Evolutionary conservation across 2,888 invertebrate genomes (phyloP).

Genomic region (Troglohyphantes excavatus): DNA sequence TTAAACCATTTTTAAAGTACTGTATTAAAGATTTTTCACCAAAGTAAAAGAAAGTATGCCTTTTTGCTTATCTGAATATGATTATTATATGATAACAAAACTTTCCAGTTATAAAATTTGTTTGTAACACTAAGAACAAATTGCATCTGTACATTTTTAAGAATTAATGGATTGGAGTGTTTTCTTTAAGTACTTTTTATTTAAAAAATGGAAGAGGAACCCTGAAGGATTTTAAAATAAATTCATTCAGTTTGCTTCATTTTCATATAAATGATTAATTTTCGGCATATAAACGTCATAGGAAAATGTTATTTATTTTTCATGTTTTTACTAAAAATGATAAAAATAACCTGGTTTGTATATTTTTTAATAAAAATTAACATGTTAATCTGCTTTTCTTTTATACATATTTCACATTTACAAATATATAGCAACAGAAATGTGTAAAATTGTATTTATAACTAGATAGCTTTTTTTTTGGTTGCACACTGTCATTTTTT

Average conservation of each 20-base stretch:
- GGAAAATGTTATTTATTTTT: not conserved
- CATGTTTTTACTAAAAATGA: not conserved
- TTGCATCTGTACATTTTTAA: not conserved
- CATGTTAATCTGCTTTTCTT: not conserved
- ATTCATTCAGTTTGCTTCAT: not conserved
- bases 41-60: not conserved
- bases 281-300: not conserved
- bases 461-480: too few relatives aligned
- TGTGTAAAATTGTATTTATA: too few relatives aligned
- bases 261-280: not conserved
- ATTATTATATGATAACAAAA: not conserved
- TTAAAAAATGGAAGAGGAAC: too few relatives aligned
- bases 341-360: not conserved
- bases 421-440: not conserved
- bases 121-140: not conserved
- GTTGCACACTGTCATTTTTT: not conserved
- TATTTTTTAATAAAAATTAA: not conserved
- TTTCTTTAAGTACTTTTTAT: not conserved
- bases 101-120: not conserved
- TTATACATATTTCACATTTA: not conserved
- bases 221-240: not conserved
- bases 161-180: not conserved
- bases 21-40: slow-evolving; percentile 49
- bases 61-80: not conserved
- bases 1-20: slow-evolving; percentile 41